These are phyloP conservation scores for Zygogramma bicolorata DNA, from an alignment of 2,888 invertebrate genomes.

Conservation along the genomic window DNA sequence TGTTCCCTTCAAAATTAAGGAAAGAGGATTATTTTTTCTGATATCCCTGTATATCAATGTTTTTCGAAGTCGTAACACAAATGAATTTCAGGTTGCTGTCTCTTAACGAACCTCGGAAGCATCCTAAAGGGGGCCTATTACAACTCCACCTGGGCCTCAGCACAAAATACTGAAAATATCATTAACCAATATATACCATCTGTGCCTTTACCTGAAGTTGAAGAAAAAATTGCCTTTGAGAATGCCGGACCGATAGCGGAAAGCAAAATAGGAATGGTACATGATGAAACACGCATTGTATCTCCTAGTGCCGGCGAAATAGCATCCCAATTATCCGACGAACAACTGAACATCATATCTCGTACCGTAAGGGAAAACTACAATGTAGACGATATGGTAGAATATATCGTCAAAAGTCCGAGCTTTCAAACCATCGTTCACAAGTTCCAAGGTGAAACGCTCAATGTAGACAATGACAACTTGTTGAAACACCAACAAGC, in stretches of 20 bases:
- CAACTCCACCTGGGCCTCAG: conserved; percentile 31
- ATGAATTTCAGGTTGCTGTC: conserved; percentile 63
- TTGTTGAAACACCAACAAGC: conserved; percentile 41
- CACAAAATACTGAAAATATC: not conserved
- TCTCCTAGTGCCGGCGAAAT: conserved; percentile 44
- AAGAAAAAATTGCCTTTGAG: conserved; percentile 15
- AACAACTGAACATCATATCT: conserved; percentile 64
- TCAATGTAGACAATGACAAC: not conserved
- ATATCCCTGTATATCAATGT: too few species aligned
- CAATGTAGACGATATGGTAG: conserved; percentile 62
- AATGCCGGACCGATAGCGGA: conserved; percentile 22
- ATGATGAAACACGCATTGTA: conserved; percentile 50
- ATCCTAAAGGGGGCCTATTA: conserved; percentile 37
- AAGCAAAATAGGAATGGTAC: conserved; percentile 54
- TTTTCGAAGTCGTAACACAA: not conserved
- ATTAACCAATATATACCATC: not conserved
- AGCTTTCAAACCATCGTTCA: conserved; percentile 53
- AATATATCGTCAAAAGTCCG: conserved; percentile 61
- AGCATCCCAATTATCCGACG: conserved; percentile 56
- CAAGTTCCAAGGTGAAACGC: conserved; percentile 40
- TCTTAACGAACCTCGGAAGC: conserved; percentile 57
- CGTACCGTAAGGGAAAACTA: conserved; percentile 47
- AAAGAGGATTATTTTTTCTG: too few species aligned
- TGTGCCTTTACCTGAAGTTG: conserved; percentile 47
- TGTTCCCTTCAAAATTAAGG: too few species aligned